Evolutionary conservation across 2,113 vertebrate genomes (phyloP).

Genomic region (Notothenia rossii): DNA sequence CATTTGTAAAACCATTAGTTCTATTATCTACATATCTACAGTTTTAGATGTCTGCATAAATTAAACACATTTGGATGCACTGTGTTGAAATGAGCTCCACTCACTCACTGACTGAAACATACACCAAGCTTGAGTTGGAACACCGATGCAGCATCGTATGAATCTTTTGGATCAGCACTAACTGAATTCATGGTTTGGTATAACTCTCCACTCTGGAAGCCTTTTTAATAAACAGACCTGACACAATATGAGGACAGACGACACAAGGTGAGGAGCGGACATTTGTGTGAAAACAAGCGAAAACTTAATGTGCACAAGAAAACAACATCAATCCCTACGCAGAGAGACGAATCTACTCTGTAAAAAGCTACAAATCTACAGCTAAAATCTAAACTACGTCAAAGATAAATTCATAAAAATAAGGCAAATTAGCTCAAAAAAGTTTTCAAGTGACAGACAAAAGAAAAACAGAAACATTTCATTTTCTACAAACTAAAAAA

Average conservation of each 20-base stretch:
- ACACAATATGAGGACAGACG: constrained; percentile 46
- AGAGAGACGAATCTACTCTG: constrained; percentile 48
- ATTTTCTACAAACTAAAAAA: constrained; percentile 67
- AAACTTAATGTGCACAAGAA: constrained; percentile 65
- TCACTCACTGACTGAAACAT: constrained; percentile 11
- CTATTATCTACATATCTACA: constrained; percentile 78
- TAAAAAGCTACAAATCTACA: constrained; percentile 56
- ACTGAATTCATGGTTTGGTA: constrained; percentile 55
- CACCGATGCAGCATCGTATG: constrained; percentile 28
- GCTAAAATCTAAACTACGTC: constrained; percentile 68
- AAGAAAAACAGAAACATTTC: constrained; percentile 60
- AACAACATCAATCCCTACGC: constrained; percentile 62
- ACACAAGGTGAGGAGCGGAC: constrained; percentile 60
- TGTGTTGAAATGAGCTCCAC: constrained; percentile 32
- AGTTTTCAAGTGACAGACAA: constrained; percentile 78
- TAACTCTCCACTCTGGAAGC: constrained; percentile 45
- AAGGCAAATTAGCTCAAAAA: constrained; percentile 75
- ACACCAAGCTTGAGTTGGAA: neutral
- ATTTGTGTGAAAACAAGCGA: constrained; percentile 44
- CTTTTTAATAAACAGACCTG: constrained; percentile 43
- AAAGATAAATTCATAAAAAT: constrained; percentile 73
- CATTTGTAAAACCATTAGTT: constrained; percentile 63
- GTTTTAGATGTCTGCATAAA: constrained; percentile 66
- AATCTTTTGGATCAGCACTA: constrained; percentile 43
- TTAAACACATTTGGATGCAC: constrained; percentile 60